Percentiles rank a stretch among this genome's conserved stretches.
Evolutionary conservation across 2,888 invertebrate species (phyloP).

Genomic region (Neocrepidodera transversa): DNA sequence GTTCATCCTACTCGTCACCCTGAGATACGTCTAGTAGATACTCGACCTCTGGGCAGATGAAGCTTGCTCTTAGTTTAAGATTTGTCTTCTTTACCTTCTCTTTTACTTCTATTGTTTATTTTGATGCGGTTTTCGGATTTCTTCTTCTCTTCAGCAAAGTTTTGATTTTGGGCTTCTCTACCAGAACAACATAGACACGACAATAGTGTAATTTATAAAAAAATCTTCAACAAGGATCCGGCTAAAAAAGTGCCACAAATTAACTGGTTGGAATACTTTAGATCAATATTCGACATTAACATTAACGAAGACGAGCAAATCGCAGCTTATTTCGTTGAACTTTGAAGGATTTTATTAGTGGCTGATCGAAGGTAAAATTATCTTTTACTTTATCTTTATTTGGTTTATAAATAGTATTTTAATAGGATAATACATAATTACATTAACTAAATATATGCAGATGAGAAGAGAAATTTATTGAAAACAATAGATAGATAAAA

Average conservation of each 20-base stretch:
- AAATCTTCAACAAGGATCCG: constrained; percentile 74
- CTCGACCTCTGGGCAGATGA: no score
- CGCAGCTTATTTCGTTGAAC: constrained; percentile 75
- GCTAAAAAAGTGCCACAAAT: constrained; percentile 73
- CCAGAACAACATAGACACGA: constrained; percentile 86
- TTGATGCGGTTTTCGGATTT: no score
- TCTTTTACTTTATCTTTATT: background rate
- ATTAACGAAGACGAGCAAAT: constrained; percentile 71
- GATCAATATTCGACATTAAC: constrained; percentile 67
- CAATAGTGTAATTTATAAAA: constrained; percentile 82
- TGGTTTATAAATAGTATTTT: constrained; percentile 22
- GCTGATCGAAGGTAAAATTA: constrained; percentile 68
- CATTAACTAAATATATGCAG: no score
- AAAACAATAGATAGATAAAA: no score
- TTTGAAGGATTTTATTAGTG: constrained; percentile 72
- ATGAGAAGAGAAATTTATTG: no score
- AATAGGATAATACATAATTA: constrained; percentile 76
- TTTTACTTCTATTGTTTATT: no score
- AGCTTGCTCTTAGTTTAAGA: no score
- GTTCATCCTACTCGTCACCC: no score
- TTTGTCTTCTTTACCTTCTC: no score
- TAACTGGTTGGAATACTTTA: constrained; percentile 74
- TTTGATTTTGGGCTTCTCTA: constrained; percentile 68
- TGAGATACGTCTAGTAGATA: no score
- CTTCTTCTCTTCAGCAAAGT: no score